Evolutionary conservation across 2,797 vertebrate species (phyloP).

Genomic region (Bradypodion ventrale): DNA sequence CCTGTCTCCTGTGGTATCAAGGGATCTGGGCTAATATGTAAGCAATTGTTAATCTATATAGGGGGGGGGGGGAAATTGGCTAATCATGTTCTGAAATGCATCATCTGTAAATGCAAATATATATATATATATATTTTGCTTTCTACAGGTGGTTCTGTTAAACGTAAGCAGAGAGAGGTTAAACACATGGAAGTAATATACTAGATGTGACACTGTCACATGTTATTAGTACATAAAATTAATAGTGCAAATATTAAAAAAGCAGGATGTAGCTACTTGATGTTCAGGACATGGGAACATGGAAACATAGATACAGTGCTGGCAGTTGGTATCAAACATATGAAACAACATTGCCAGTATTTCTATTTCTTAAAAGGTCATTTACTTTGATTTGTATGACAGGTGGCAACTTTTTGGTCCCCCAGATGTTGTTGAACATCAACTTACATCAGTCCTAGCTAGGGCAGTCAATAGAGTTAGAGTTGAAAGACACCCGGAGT

Average conservation of each 20-base stretch:
- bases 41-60: not conserved
- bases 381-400: slow-evolving; percentile 42
- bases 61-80: not conserved
- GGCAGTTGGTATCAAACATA: not conserved
- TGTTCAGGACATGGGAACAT: slow-evolving; percentile 21
- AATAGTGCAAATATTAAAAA: not conserved
- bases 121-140: too few relatives aligned
- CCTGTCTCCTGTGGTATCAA: not conserved
- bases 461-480: not conserved
- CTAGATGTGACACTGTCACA: not conserved
- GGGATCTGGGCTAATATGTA: not conserved
- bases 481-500: not conserved
- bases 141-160: not conserved
- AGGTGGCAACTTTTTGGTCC: not conserved
- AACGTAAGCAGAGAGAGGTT: not conserved
- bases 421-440: not conserved
- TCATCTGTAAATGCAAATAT: not conserved
- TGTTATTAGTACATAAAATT: not conserved
- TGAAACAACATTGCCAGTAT: slow-evolving; percentile 20
- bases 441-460: not conserved
- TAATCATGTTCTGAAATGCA: not conserved
- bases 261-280: slow-evolving; percentile 14
- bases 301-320: too few relatives aligned
- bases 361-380: slow-evolving; percentile 47
- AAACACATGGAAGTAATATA: not conserved